Evolutionary conservation across 2,113 vertebrate species (phyloP), one percentile per base, ranked within the genome.

Genomic region (Megaleporinus macrocephalus): DNA sequence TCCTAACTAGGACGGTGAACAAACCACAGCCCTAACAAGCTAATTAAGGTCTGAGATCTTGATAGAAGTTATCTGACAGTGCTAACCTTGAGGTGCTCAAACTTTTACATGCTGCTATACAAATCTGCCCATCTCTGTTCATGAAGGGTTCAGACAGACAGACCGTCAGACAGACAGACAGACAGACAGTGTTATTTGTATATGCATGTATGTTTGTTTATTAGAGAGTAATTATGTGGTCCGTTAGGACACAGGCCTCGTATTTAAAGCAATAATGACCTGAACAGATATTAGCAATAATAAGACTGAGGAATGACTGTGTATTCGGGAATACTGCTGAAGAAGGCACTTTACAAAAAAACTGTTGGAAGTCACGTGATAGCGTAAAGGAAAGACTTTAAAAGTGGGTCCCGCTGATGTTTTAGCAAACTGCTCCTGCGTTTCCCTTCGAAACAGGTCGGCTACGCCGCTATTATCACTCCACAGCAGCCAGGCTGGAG

Each of bases 141-240:
- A 22, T 22, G 22, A 55, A 0, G 2, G 20, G 53, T 55, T 22
- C 53, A 55, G 18, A 63, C 24, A 63, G n/a, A 36, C 33, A 36
- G 33, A 36, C 33, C 3, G 33, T 4, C 33, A 36, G 33, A 36
- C 33, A 36, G 41, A 44, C 41, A 11, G 41, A 61, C 10, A 27
- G 44, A 14, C 24, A 26, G 33, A 53, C 44, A 16, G 47, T 59
- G 76, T 41, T 20, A n/a, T 65, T 55, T 33, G 16, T 76, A 44
- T 72, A 44, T 53, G 70, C 74, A 71, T 79, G 69, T 83, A 75
- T 76, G 72, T 84, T 76, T 69, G 77, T 69, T 62, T 75, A 51
- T 36, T 49, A 33, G 78, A 63, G 73, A 59, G 22, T 33, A 29
- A 26, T 33, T 41, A 59, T 44, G 49, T 49, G 27, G 51, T 73